Base-by-base conservation (phyloP, 1,140 invertebrate genomes). In the Wasmannia auropunctata region DNA sequence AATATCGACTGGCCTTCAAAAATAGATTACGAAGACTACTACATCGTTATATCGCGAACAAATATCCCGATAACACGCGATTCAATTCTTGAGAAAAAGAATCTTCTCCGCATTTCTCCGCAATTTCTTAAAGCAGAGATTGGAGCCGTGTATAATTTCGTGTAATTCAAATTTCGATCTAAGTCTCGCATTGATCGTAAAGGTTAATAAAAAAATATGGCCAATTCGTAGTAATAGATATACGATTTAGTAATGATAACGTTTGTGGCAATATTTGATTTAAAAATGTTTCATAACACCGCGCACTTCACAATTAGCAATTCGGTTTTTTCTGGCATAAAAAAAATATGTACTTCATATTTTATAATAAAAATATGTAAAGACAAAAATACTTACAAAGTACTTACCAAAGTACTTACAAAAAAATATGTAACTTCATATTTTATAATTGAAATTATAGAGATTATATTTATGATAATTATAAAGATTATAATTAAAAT, bases 71-170 rank as follows among this genome's bases (percentile, higher is more conserved):
- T 69, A 54, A 69, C 46, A 69, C 54, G 54, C 80, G 69, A 60
- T 60, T 83, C 80, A 6, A 83, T 72, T 56, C 69, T 81, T 49
- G 14, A 31, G 46, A 83, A 43, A n/a, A 25, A 62, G 14, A 25
- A 43, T 54, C 10, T 54, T 28, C 19, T 46, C 19, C 2, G 16
- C 3, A 43, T 69, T 54, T 54, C 19, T 37, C 8, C 19, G 16
- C 3, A 2, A 65, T 51, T 34, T 62, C 3, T 14, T 62, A 7
- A 77, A 34, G 19, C 19, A n/a, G 54, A 3, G 0, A 46, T 28
- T 43, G 22, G 8, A 19, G 34, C 8, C n/a, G 16, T 22, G 4
- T 37, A 8, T 19, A 56, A 56, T 75, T 58, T 75, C 8, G 51
- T 5, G 7, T 28, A 76, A 76, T 76, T 75, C 25, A 58, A 16